Conservation (phyloP, 2,113 vertebrate genomes). For the Apteryx owenii region DNA sequence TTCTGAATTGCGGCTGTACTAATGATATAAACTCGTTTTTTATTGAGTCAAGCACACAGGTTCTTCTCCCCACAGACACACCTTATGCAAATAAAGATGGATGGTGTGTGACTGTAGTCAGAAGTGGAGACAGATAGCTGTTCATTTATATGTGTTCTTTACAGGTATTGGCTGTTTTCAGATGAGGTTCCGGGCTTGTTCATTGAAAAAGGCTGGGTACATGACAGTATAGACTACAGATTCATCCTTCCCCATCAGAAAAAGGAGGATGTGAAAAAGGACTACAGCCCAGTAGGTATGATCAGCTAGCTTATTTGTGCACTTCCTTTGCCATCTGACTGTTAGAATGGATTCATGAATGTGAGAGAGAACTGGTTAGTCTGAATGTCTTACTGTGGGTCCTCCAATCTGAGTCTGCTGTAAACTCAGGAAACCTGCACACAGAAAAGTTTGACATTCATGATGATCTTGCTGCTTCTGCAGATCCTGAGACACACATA, state of each 20-base stretch:
- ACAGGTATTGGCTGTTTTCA: slow-evolving; percentile 97
- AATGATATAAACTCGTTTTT: background rate
- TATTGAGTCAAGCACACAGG: background rate
- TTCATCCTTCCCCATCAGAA: slow-evolving; percentile 83
- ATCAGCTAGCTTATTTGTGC: background rate
- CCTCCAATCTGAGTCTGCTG: background rate
- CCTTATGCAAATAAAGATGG: background rate
- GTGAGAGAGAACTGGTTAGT: background rate
- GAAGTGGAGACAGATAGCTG: background rate
- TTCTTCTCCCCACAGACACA: background rate
- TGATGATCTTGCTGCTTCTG: background rate
- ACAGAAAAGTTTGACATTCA: background rate
- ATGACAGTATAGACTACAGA: slow-evolving; percentile 91
- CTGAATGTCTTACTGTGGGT: background rate
- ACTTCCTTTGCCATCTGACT: background rate
- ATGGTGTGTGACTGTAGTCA: background rate
- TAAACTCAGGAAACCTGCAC: background rate
- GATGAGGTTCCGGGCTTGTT: slow-evolving; percentile 95
- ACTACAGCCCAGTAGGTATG: slow-evolving; percentile 71
- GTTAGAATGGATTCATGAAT: background rate
- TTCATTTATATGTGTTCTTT: background rate
- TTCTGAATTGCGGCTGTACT: background rate
- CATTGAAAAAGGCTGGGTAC: slow-evolving; percentile 97
- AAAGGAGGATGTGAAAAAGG: slow-evolving; percentile 68
- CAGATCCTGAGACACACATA: background rate